These are phyloP conservation scores for Eclectus roratus DNA, from an alignment of 2,113 vertebrate species.

Conservation along the genomic window DNA sequence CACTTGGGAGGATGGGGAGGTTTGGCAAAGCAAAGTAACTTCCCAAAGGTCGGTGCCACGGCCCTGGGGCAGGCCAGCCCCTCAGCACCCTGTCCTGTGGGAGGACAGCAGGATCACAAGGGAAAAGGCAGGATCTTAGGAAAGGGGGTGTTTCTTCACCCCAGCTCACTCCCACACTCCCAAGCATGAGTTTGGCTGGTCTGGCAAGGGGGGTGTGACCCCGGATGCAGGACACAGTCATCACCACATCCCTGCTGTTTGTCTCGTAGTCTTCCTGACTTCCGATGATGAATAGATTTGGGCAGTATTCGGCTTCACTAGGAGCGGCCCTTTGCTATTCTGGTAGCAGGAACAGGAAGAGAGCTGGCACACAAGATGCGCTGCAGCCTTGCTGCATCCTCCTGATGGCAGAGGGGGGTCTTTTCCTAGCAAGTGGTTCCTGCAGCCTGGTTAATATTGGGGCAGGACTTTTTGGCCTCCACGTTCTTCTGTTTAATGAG, in stretches of 20 bases:
- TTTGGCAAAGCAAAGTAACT: not conserved
- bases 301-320: fast-evolving
- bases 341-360: not conserved
- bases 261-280: not conserved
- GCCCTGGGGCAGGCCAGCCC: not conserved
- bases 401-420: not conserved
- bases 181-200: not conserved
- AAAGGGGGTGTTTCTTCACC: not conserved
- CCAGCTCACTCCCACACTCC: not conserved
- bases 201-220: not conserved
- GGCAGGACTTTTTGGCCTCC: not conserved
- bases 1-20: not conserved
- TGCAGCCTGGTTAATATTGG: not conserved
- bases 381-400: not conserved
- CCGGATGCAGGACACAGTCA: not conserved
- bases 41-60: not conserved
- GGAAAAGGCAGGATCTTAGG: not conserved
- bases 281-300: fast-evolving
- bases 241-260: not conserved
- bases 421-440: not conserved
- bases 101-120: fast-evolving
- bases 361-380: fast-evolving
- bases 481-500: fast-evolving
- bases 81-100: fast-evolving
- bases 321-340: not conserved